Evolutionary conservation across 2,797 vertebrate genomes (phyloP).

Genomic region (Lagodon rhomboides): DNA sequence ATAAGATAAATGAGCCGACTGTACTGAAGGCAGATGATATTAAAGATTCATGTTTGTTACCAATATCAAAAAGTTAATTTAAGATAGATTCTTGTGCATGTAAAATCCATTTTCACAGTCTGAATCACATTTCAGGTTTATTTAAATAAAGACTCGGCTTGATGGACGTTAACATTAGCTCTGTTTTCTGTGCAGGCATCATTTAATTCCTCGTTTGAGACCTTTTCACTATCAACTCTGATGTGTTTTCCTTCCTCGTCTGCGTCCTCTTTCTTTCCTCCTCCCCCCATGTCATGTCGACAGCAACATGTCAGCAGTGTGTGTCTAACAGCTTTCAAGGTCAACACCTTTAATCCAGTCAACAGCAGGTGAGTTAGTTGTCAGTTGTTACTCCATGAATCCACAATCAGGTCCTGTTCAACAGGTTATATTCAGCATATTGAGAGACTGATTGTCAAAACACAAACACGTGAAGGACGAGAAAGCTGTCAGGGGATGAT

Average conservation of each 20-base stretch:
- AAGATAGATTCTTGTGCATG: neutral
- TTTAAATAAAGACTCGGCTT: neutral
- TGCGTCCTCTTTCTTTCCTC: neutral
- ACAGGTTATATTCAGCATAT: neutral
- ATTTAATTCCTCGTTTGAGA: conserved; percentile 1
- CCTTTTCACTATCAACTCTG: neutral
- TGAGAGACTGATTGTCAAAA: conserved; percentile 11
- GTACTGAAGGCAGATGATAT: neutral
- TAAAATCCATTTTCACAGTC: neutral
- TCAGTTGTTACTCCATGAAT: neutral
- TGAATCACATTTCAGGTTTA: neutral
- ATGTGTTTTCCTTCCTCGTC: neutral
- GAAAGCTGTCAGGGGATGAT: neutral
- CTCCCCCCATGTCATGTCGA: neutral
- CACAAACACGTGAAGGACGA: neutral
- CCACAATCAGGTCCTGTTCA: neutral
- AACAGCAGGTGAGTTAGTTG: neutral
- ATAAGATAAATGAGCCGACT: conserved; percentile 5
- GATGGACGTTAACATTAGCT: no score
- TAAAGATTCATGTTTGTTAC: conserved; percentile 1
- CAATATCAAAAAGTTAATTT: neutral
- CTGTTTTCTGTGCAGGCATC: neutral
- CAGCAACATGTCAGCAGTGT: neutral
- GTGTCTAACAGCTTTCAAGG: conserved; percentile 4
- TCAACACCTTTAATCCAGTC: neutral